These are phyloP conservation scores for Acrocephalus kingi DNA, from an alignment of 2,113 vertebrate species.

Conservation along the genomic window DNA sequence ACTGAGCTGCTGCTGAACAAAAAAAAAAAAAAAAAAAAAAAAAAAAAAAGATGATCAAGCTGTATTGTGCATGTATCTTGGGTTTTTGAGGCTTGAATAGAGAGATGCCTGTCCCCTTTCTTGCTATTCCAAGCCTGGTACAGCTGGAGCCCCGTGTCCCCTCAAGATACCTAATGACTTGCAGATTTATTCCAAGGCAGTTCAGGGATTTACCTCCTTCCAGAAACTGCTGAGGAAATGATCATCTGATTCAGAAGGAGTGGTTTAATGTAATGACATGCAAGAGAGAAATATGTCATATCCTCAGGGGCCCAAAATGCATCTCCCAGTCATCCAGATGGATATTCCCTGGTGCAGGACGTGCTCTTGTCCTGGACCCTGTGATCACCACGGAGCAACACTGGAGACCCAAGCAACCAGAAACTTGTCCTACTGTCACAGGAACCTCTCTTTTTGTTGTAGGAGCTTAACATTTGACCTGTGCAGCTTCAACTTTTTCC, in stretches of 20 bases:
- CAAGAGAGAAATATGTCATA: background rate
- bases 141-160: background rate
- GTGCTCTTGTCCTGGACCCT: background rate
- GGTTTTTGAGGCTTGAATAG: background rate
- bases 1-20: background rate
- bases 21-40: background rate
- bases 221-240: constrained; percentile 14
- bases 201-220: constrained; percentile 19
- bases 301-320: background rate
- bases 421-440: background rate
- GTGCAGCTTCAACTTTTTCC: background rate
- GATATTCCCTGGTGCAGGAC: background rate
- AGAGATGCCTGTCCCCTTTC: background rate
- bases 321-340: background rate
- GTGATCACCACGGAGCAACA: background rate
- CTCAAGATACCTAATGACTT: background rate
- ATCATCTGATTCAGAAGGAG: background rate
- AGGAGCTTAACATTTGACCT: background rate
- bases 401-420: background rate
- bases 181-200: constrained; percentile 27
- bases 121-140: constrained; percentile 32
- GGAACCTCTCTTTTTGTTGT: background rate
- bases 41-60: background rate
- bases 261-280: background rate
- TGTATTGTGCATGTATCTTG: background rate